Evolutionary conservation across 2,888 invertebrate genomes (phyloP), one percentile per base, ranked within the genome.

Genomic region (Drosophila neutralis): DNA sequence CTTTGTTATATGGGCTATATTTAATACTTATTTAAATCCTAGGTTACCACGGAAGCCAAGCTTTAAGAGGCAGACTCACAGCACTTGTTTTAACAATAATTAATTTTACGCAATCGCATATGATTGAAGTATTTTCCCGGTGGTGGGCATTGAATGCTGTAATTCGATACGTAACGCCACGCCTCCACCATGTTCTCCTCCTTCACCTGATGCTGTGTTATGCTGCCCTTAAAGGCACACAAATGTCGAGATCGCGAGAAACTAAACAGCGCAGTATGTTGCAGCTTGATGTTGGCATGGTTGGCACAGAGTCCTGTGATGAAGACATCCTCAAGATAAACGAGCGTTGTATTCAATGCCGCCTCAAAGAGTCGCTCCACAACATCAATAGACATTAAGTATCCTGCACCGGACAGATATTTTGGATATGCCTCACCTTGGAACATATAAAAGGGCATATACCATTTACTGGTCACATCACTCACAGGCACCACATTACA

Each of bases 361-460:
- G 95, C 95, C 48, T 94, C 92, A 91, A 96, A 96, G 5, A 97
- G 93, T 57, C 94, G 95, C 10, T 91, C 92, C 0, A 95, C 96
- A 0, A 96, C 94, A 80, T 95, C 95, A 2, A 94, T 92, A 1
- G 96, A 96, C 94, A 97, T 94, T 5, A 95, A 94, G 93, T 97
- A 97, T 3, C 96, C 97, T 1, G 96, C 96, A 15, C 97, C 97
- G 0, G 97, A 97, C 62, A 97, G 92, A 92, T 97, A 97, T 81
- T 95, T 95, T 4, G 97, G 97, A 94, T 97, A 97, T 54, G 94
- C 94, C 51, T 94, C 94, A 0, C 94, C 95, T 1, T 94, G 93
- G 91, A 95, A 97, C 95, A 97, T 96, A 90, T 97, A 97, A 38
- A 95, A 95, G 1, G 97, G 97, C 72, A 96, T 95, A 93, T 96